Evolutionary conservation across 2,113 vertebrate species (phyloP), one percentile per base, ranked within the genome.

Genomic region (Brachyhypopomus gauderio): DNA sequence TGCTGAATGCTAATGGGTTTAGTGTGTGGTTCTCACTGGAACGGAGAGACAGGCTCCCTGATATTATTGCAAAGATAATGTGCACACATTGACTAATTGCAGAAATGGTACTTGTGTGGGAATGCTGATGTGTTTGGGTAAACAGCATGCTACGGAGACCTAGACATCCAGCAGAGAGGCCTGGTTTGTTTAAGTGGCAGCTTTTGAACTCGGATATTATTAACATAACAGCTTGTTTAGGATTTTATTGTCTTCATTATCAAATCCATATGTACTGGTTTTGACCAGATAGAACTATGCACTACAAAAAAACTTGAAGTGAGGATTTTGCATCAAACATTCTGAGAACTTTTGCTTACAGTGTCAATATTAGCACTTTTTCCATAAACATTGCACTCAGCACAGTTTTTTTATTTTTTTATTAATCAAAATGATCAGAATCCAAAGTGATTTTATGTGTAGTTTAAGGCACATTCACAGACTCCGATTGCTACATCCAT

Each of bases 21-120:
- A 48, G 23, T 59, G 36, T 25, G 3, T 27, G 69, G 11, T 7
- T 69, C 22, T 77, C 77, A 71, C 7, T 80, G 20, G 67, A 79
- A 72, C 81, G n/a, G 71, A 78, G 36, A 73, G 25, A 77, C 70
- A 72, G 23, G 79, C 72, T 87, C 34, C 60, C 23, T 79, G 63
- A 81, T 74, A 62, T 66, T 79, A 25, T 36, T 72, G 59, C 60
- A 71, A 72, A 71, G 80, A 79, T 72, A 71, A 74, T 52, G 36
- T 59, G 75, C 78, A 72, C 79, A 86, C 84, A 73, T 70, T 84
- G 63, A 72, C 69, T 86, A 82, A 87, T 84, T 86, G 55, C 69
- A 20, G 55, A 80, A 55, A 77, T 79, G 76, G 48, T 84, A 36
- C 78, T 90, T 86, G 67, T 66, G 56, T 70, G 66, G 64, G 17